Evolutionary conservation across 1,140 invertebrate species (phyloP), one percentile per base, ranked within the genome.

Genomic region (Batillaria attramentaria): DNA sequence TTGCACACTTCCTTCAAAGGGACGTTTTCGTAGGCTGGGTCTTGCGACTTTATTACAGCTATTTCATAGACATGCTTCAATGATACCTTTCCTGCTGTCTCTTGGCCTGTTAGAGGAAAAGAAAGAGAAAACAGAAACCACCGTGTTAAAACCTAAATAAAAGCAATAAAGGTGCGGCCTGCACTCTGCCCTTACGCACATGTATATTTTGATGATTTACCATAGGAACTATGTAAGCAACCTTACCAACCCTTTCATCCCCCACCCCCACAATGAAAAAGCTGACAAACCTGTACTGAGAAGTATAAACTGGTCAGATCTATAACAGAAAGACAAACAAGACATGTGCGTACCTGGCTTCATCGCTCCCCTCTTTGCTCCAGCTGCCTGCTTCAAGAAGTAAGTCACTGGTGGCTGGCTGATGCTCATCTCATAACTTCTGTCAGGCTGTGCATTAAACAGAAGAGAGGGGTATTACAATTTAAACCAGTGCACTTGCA

Each of bases 61-160:
- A 99, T 99, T 94, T 99, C 98, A 92, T 99, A 99, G 42, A 99
- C 91, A 92, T 99, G 98, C 91, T 99, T 99, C 0, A 98, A 87
- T 2, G 97, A 97, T 70, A 99, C 93, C 92, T 95, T 98, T 0
- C 98, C 98, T 86, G 94, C 93, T 28, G 95, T 91, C 92, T 99
- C 97, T 83, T 92, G 92, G 20, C 92, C 95, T 95, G 85, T 8
- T 31, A 62, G n/a, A n/a, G n/a, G n/a, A 77, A 83, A 79, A 76
- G 16, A 82, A 79, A 79, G 73, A 69, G 24, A 33, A 8, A 37
- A 37, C 16, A 37, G 35, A 66, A 33, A 66, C 31, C 8, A 66
- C 18, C 18, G 28, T 18, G 35, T 10, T 8, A 8, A n/a, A n/a
- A n/a, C n/a, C n/a, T n/a, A n/a, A n/a, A n/a, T n/a, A n/a, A n/a